These are phyloP conservation scores for Heteromormyrus szaboi DNA, from an alignment of 2,797 vertebrate species.

Conservation along the genomic window DNA sequence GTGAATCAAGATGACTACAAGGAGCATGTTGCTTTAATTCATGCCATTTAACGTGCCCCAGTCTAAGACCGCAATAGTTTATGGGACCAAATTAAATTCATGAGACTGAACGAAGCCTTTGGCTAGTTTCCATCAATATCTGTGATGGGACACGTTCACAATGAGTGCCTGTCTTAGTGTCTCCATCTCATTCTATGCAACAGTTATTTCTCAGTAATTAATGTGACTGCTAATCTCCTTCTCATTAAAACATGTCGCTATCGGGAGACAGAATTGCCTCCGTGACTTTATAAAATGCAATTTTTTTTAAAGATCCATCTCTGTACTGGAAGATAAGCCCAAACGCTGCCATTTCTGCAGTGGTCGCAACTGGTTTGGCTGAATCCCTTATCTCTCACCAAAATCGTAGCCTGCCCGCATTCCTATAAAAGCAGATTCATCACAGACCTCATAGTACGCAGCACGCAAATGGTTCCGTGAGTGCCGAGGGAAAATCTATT, in stretches of 20 bases:
- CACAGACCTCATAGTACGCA: background rate
- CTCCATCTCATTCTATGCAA: background rate
- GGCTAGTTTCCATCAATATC: background rate
- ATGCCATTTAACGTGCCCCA: background rate
- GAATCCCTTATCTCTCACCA: background rate
- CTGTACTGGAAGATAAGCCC: background rate
- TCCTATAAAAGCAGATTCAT: background rate
- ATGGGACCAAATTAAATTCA: background rate
- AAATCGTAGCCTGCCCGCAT: background rate
- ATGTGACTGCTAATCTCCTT: conserved; percentile 6
- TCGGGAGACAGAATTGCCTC: background rate
- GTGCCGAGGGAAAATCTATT: background rate
- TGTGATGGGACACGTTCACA: background rate
- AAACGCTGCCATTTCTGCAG: background rate
- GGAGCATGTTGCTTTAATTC: background rate
- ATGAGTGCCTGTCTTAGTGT: background rate
- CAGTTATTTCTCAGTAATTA: conserved; percentile 3
- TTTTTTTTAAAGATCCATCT: background rate
- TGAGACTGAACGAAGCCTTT: background rate
- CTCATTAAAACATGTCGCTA: conserved; percentile 8
- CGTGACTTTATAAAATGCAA: conserved; percentile 3
- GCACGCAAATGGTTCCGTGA: background rate
- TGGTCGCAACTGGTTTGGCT: background rate
- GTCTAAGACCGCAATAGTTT: background rate
- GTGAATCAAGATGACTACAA: background rate